Evolutionary conservation across 1,140 invertebrate genomes (phyloP).

Genomic region (Heliconius hermathena): DNA sequence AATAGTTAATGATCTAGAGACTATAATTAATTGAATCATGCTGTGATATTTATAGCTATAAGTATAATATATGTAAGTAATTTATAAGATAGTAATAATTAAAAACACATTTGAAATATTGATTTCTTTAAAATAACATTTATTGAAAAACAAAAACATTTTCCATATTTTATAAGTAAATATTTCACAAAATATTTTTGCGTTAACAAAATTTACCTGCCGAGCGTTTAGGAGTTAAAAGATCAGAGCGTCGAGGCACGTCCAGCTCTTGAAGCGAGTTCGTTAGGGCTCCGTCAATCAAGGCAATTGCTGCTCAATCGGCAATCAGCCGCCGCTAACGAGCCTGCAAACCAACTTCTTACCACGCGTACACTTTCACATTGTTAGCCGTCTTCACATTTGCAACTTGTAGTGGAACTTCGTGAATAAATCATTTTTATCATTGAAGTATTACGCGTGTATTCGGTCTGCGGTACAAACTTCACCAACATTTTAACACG

Average conservation of each 20-base stretch:
- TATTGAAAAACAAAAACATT: too few relatives aligned
- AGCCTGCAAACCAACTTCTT: conserved; percentile 75
- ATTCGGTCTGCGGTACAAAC: not conserved
- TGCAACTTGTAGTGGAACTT: conserved; percentile 52
- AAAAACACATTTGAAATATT: too few relatives aligned
- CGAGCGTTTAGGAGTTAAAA: conserved; percentile 44
- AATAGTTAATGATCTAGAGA: too few relatives aligned
- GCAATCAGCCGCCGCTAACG: conserved; percentile 80
- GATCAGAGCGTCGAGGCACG: conserved; percentile 57
- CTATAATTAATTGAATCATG: too few relatives aligned
- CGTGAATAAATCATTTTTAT: conserved; percentile 43
- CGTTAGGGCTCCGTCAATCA: conserved; percentile 82
- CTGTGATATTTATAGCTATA: too few relatives aligned
- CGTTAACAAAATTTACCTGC: conserved; percentile 25
- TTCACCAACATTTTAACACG: conserved; percentile 24
- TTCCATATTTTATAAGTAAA: not conserved
- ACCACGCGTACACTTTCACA: conserved; percentile 56
- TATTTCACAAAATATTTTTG: not conserved
- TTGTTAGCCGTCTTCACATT: conserved; percentile 48
- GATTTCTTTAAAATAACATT: too few relatives aligned
- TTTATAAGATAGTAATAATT: too few relatives aligned
- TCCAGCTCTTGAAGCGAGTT: conserved; percentile 78
- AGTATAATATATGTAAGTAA: too few relatives aligned
- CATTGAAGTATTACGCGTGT: conserved; percentile 35
- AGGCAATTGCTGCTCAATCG: conserved; percentile 82